phyloP scores from a whole-genome alignment of 2,113 vertebrate genomes.

The Mirounga angustirostris region DNA sequence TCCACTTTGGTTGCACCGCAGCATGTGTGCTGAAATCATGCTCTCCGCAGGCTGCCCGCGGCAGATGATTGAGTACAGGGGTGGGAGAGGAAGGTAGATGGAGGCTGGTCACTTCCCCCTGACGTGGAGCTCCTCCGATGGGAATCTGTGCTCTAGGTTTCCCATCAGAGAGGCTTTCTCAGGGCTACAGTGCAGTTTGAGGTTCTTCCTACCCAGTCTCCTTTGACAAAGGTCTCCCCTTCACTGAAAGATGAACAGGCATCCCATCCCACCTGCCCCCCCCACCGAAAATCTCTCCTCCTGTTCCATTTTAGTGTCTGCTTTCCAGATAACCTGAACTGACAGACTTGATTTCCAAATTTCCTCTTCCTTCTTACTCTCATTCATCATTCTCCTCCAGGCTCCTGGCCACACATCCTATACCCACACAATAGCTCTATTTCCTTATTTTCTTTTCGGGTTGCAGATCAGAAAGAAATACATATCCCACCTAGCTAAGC shows the following conservation, averaged over 20 bases:
- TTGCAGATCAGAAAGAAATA: neutral
- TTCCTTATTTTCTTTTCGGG: neutral
- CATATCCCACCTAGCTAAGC: neutral
- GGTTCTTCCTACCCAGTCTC: neutral
- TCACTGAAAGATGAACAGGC: neutral
- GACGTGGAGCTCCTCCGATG: accelerated
- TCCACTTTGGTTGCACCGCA: neutral
- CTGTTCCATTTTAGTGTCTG: too few species aligned
- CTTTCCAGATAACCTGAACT: neutral
- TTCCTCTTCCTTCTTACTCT: neutral
- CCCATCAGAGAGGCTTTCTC: neutral
- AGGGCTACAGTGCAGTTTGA: neutral
- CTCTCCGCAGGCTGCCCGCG: neutral
- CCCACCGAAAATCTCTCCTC: neutral
- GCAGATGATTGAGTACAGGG: accelerated
- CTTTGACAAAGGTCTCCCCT: neutral
- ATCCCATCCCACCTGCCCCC: too few species aligned
- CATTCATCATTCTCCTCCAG: neutral
- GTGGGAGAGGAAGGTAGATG: neutral
- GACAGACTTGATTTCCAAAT: neutral
- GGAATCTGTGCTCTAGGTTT: neutral
- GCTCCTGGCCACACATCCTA: too few species aligned
- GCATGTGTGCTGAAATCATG: accelerated
- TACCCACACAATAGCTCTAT: neutral
- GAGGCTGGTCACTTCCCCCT: neutral